Conservation (phyloP, 2,888 invertebrate genomes). For the Hypomecis punctinalis region DNA sequence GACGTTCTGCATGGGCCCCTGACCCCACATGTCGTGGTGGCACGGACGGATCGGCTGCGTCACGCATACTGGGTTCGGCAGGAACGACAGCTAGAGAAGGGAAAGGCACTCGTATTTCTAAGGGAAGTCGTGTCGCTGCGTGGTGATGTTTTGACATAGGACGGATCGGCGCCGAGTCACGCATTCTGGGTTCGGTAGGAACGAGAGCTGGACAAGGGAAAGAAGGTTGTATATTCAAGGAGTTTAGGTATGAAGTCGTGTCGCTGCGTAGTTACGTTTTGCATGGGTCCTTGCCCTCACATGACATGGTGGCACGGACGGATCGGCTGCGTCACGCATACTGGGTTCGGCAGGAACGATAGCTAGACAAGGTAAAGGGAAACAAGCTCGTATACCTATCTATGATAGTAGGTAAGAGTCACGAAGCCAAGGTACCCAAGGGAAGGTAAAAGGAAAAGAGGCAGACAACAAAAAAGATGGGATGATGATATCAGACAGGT, state of each 20-base stretch:
- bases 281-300: slow-evolving; percentile 88
- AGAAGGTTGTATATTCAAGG: too few species aligned
- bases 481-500: too few species aligned
- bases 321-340: slow-evolving; percentile 83
- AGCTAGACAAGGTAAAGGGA: slow-evolving; percentile 61
- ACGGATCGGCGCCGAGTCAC: too few species aligned
- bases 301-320: slow-evolving; percentile 87
- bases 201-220: too few species aligned
- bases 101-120: too few species aligned
- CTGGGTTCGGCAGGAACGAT: slow-evolving; percentile 84
- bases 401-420: too few species aligned
- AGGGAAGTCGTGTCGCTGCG: too few species aligned
- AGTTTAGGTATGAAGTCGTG: slow-evolving; percentile 90
- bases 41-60: slow-evolving; percentile 86
- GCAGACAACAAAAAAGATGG: too few species aligned
- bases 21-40: slow-evolving; percentile 86
- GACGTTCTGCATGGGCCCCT: slow-evolving; percentile 88
- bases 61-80: slow-evolving; percentile 81
- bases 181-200: too few species aligned
- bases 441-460: background rate
- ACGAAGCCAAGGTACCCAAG: too few species aligned
- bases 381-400: too few species aligned
- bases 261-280: slow-evolving; percentile 89
- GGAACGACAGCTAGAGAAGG: slow-evolving; percentile 77
- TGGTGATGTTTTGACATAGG: too few species aligned